Evolutionary conservation across 2,797 vertebrate species (phyloP), one percentile per base, ranked within the genome.

Genomic region (Chaunax sp.): DNA sequence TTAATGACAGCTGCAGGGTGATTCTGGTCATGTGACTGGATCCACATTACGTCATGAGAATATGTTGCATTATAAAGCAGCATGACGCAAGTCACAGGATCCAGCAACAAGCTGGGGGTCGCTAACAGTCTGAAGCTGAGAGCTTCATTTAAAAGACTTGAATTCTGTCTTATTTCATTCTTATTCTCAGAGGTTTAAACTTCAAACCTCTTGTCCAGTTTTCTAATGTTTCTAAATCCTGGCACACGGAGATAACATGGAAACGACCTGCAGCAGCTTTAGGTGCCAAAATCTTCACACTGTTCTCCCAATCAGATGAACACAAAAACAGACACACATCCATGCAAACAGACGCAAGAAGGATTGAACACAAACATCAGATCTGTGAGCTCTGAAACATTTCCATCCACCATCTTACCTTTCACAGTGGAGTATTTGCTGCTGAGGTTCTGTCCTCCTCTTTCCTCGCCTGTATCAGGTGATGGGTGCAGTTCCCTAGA

Each of bases 351-450:
- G 16, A 54, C 6, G 13, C 16, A 1, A 14, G 15, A 3, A 40
- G 7, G 16, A 15, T 30, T 18, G 15, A 11, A 45, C 19, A 12
- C n/a, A 20, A 10, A 45, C n/a, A 40, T 0, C 6, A 15, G 3
- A 28, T 18, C 9, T 40, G 1, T 40, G 40, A 18, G 11, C 40
- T n/a, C 11, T 20, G 9, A 9, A 49, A 25, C n/a, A 22, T 11
- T 30, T 51, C 20, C 22, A 44, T 58, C 37, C 22, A 1, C 1
- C 53, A 52, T 62, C 68, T 75, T 84, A 87, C 86, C 85, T 83
- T 74, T 67, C 23, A 63, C 76, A 62, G 49, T 43, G 40, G 55
- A 52, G 51, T 19, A 2, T 51, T 26, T 30, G 54, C 49, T 35
- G 53, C 51, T 57, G 28, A 64, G 20, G 12, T 8, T 74, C 22